Conservation (phyloP, 1,140 invertebrate genomes). For the Bombus terrestris region DNA sequence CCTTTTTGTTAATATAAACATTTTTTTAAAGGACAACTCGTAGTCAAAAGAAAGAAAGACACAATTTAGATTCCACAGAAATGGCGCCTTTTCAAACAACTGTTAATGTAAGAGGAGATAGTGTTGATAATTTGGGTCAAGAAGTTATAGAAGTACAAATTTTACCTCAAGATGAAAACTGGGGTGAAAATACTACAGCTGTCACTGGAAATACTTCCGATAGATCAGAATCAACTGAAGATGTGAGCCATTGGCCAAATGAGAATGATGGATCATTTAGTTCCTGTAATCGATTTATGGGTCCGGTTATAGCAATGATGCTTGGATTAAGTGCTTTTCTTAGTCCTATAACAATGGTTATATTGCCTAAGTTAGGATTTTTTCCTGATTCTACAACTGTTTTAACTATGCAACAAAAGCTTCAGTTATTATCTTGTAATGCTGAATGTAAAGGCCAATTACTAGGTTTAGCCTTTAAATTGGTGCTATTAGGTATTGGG, state of each 20-base stretch:
- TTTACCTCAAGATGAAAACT: constrained; percentile 97
- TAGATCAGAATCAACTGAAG: constrained; percentile 95
- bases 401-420: constrained; percentile 84
- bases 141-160: constrained; percentile 97
- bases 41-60: constrained; percentile 78
- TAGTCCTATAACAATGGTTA: constrained; percentile 96
- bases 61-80: constrained; percentile 74
- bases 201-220: constrained; percentile 98
- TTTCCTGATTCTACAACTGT: constrained; percentile 85
- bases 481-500: constrained; percentile 94
- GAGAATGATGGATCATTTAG: constrained; percentile 88
- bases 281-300: constrained; percentile 91
- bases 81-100: constrained; percentile 93
- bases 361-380: constrained; percentile 94
- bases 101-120: constrained; percentile 88
- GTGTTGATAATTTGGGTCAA: constrained; percentile 86
- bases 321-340: constrained; percentile 93
- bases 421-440: constrained; percentile 87
- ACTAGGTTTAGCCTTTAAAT: constrained; percentile 95
- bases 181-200: constrained; percentile 98
- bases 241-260: constrained; percentile 90
- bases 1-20: not conserved
- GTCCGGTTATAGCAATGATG: constrained; percentile 89
- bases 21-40: constrained; percentile 72
- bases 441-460: constrained; percentile 95